phyloP scores from a whole-genome alignment of 2,888 invertebrate species.

The Tipula vernalis region DNA sequence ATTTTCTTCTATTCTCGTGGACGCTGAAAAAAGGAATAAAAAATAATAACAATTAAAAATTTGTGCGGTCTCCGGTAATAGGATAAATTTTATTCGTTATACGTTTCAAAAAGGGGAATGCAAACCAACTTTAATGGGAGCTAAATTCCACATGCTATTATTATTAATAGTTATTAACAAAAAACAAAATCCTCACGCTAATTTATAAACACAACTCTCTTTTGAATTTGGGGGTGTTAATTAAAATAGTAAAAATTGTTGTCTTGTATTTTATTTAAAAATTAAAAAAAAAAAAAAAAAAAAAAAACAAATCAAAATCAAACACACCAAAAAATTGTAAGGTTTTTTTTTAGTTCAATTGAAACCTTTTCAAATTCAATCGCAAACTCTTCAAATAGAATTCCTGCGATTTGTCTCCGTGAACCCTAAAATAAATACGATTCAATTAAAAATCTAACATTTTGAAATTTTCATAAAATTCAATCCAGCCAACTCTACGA shows the following conservation, averaged over 20 bases:
- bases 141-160: neutral
- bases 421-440: too few species aligned
- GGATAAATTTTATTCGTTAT: neutral
- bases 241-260: neutral
- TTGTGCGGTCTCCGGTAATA: neutral
- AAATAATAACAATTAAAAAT: neutral
- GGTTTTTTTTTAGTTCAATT: neutral
- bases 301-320: neutral
- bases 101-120: neutral
- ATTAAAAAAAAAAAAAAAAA: neutral
- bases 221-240: neutral
- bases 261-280: neutral
- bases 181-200: neutral
- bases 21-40: constrained; percentile 37
- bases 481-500: too few species aligned
- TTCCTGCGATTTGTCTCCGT: too few species aligned
- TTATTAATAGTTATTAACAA: neutral
- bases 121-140: neutral
- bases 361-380: neutral
- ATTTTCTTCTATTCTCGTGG: constrained; percentile 43
- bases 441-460: too few species aligned
- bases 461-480: too few species aligned
- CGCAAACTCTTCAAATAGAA: neutral
- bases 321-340: neutral
- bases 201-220: neutral